Base-by-base conservation (phyloP, 2,888 invertebrate species). In the Phengaris arion region DNA sequence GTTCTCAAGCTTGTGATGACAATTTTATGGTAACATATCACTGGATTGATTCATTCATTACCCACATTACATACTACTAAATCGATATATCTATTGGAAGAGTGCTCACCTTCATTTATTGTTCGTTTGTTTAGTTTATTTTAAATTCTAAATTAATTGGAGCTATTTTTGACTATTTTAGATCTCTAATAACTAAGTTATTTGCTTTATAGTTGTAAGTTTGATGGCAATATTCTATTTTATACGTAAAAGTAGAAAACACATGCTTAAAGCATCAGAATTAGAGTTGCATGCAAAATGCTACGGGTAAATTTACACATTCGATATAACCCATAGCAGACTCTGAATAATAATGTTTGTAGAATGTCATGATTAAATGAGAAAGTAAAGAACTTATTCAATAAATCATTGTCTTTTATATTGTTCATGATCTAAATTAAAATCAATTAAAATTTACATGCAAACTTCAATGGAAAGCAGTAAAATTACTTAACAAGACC, bases 391-490 rank as follows among this genome's bases (percentile, higher is more conserved):
- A 72, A 54, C 51, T 52, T 22, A 12, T 72, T 72, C 12, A 54
- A 48, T 22, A 5, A 54, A 35, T 13, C 15, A 52, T 54, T 72
- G 15, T 70, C 15, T 52, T 15, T 70, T 0, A 7, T 8, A 52
- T 35, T 35, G 10, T 54, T 72, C 8, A 72, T 52, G 72, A 72
- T 72, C 22, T 3, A 52, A 51, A 70, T 70, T 15, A 12, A 72
- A 72, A 72, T 22, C 7, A 75, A 64, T 75, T 13, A 75, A 12
- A 52, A 84, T 76, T 84, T 81, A 84, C 87, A 84, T 86, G 87
- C 86, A 86, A 83, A 81, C 79, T 80, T 80, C 79, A 77, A 82
- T 83, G 79, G 80, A 79, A 88, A 87, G 85, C 85, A 84, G 81
- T 82, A 79, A 83, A 79, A 81, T 82, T 80, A 82, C 80, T 82